phyloP scores from a whole-genome alignment of 2,113 vertebrate genomes.

The Chlamydotis undulata region DNA sequence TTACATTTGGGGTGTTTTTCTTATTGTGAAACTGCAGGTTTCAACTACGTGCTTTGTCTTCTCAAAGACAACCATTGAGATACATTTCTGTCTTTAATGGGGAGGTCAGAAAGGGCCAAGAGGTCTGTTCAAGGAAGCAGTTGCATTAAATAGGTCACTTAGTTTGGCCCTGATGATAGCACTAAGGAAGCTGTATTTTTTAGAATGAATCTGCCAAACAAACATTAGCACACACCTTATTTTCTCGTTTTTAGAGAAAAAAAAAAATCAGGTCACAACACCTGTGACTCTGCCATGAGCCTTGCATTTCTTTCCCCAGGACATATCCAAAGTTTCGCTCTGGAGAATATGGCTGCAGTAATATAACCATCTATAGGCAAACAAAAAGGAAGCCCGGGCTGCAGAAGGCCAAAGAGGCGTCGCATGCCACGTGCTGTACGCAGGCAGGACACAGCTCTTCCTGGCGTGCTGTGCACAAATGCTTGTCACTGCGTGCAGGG shows the following conservation, averaged over 20 bases:
- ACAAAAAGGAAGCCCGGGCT: not conserved
- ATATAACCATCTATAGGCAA: not conserved
- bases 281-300: not conserved
- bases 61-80: not conserved
- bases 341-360: not conserved
- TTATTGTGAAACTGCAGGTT: not conserved
- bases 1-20: not conserved
- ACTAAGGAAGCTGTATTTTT: not conserved
- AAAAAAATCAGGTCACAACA: not conserved
- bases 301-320: not conserved
- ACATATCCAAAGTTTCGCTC: not conserved
- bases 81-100: not conserved
- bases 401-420: not conserved
- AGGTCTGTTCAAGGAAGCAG: not conserved
- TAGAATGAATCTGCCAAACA: not conserved
- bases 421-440: not conserved
- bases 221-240: not conserved
- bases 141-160: not conserved
- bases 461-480: no score
- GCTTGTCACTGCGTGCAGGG: rapidly evolving
- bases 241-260: not conserved
- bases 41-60: not conserved
- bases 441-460: not conserved
- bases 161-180: not conserved
- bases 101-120: not conserved